phyloP scores from a whole-genome alignment of 2,888 invertebrate genomes.

The Eristalis pertinax region DNA sequence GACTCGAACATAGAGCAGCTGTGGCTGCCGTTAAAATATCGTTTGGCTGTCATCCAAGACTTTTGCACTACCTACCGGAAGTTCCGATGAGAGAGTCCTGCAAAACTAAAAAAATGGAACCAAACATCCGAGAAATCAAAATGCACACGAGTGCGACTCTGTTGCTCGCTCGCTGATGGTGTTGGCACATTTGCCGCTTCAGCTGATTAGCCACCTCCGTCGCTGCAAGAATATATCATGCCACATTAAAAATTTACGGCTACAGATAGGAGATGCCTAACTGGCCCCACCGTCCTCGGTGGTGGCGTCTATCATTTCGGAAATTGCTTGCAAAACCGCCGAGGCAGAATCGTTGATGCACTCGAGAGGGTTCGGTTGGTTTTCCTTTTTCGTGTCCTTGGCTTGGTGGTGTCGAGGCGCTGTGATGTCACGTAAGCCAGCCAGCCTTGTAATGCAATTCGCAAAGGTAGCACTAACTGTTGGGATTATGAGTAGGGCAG shows the following conservation, averaged over 20 bases:
- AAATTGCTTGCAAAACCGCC: constrained; percentile 36
- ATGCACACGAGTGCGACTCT: constrained; percentile 28
- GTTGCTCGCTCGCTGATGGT: constrained; percentile 42
- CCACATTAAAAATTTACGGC: constrained; percentile 54
- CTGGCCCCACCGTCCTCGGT: background rate
- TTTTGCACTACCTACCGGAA: constrained; percentile 15
- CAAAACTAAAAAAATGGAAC: constrained; percentile 18
- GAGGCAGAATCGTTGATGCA: constrained; percentile 5
- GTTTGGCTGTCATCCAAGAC: constrained; percentile 52
- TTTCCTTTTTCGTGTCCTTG: background rate
- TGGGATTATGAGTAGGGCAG: constrained; percentile 39
- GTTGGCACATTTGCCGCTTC: constrained; percentile 60
- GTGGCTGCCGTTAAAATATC: background rate
- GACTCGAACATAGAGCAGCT: constrained; percentile 37
- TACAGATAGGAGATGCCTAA: background rate
- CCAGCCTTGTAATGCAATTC: constrained; percentile 1
- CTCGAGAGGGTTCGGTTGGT: background rate
- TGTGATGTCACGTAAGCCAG: constrained; percentile 19
- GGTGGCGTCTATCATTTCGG: constrained; percentile 39
- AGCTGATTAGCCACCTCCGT: constrained; percentile 51
- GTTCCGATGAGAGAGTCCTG: constrained; percentile 13
- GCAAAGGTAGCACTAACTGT: background rate
- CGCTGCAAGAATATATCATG: constrained; percentile 23
- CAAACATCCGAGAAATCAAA: constrained; percentile 38
- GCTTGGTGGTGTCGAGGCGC: background rate